These are phyloP conservation scores for Metacarcinus magister DNA, from an alignment of 2,888 invertebrate species.

Conservation along the genomic window DNA sequence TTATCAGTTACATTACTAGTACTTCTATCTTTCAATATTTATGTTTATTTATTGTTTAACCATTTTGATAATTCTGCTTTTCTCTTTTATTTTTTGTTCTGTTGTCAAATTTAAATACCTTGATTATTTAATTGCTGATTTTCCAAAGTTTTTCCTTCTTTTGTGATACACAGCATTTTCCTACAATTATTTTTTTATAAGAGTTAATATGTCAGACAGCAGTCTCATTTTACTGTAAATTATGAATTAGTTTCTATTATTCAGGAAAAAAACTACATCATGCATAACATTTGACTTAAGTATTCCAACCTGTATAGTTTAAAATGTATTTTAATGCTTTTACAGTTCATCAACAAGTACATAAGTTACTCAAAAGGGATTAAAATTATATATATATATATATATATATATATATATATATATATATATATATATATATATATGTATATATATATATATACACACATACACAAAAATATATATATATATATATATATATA, in stretches of 20 bases:
- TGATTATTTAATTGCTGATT: constrained; percentile 30
- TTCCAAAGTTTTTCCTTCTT: not conserved
- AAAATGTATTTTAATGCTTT: not conserved
- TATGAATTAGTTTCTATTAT: not conserved
- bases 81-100: not conserved
- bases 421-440: constrained; percentile 68
- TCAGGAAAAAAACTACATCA: not conserved
- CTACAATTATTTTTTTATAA: not conserved
- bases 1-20: not conserved
- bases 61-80: too few relatives aligned
- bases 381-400: constrained; percentile 56
- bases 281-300: not conserved
- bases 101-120: not conserved
- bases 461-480: not conserved
- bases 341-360: not conserved
- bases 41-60: not conserved
- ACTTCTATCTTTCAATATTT: not conserved
- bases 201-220: not conserved
- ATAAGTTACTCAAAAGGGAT: not conserved
- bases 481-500: too few relatives aligned
- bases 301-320: not conserved
- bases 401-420: constrained; percentile 67
- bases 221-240: not conserved
- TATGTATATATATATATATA: constrained; percentile 20
- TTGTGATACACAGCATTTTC: constrained; percentile 34